These are phyloP conservation scores for Rhinichthys osculus DNA, from an alignment of 2,797 vertebrate genomes.

Conservation along the genomic window DNA sequence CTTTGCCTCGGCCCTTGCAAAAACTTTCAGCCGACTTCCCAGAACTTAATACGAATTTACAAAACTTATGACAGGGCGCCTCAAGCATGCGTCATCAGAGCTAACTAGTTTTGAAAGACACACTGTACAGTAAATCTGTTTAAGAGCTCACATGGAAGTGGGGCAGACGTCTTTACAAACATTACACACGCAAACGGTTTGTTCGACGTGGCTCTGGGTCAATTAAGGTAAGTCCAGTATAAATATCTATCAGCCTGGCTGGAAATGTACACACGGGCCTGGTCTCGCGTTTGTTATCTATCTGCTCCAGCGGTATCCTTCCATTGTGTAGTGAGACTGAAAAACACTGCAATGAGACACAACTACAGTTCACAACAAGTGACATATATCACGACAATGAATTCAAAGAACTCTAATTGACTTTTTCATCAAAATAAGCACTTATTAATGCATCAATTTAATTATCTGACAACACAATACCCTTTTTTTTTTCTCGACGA, in stretches of 20 bases:
- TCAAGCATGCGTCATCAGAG: constrained; percentile 53
- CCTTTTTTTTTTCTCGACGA: neutral
- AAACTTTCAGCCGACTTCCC: constrained; percentile 2
- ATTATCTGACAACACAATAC: neutral
- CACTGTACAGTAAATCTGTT: constrained; percentile 66
- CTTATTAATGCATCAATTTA: neutral
- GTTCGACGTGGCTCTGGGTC: constrained; percentile 50
- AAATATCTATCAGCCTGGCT: constrained; percentile 61
- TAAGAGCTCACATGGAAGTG: constrained; percentile 72
- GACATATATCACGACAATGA: constrained; percentile 1
- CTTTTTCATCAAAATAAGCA: neutral
- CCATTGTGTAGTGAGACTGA: constrained; percentile 58
- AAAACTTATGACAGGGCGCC: constrained; percentile 28
- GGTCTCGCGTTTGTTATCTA: constrained; percentile 57
- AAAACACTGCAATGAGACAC: constrained; percentile 54
- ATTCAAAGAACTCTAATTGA: neutral
- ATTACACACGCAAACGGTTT: constrained; percentile 59
- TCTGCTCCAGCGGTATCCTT: constrained; percentile 61
- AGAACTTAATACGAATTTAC: constrained; percentile 22
- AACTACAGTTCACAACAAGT: constrained; percentile 33
- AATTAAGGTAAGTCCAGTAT: constrained; percentile 64
- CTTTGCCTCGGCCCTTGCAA: constrained; percentile 2
- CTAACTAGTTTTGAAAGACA: constrained; percentile 58
- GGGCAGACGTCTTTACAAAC: constrained; percentile 66
- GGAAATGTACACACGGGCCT: constrained; percentile 57